Evolutionary conservation across 2,113 vertebrate species (phyloP), one percentile per base, ranked within the genome.

Genomic region (Glaucidium brasilianum): DNA sequence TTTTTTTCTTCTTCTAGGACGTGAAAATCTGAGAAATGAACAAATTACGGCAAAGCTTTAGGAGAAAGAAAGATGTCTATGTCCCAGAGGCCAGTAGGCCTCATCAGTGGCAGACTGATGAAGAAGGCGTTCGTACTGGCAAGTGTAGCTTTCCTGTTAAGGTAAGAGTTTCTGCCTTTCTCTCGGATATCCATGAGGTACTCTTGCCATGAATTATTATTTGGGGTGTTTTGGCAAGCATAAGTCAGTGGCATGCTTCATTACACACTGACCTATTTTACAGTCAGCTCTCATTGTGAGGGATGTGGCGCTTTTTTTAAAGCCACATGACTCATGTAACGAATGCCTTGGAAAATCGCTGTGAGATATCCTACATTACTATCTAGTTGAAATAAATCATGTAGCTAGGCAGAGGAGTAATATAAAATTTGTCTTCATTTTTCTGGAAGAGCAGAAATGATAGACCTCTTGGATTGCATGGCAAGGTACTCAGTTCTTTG

Each of bases 101-200:
- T 62, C 99, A 99, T 97, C 99, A 99, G 95, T 99, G 99, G 99
- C 99, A 99, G 97, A 99, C 99, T 3, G 99, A 99, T 72, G 99
- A 99, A 98, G 99, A 99, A 98, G 99, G 99, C 0, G 99, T 99
- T 91, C 99, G 99, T 92, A 99, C 98, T 75, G 99, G 99, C 87
- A 99, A 99, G 94, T 99, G 99, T 97, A 99, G 99, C 98, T 99
- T 99, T 81, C 98, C 98, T 56, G 99, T 99, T 97, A 99, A 99
- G 99, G 99, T 99, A 98, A 99, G 95, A 96, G 79, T 49, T 75
- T 53, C 68, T 89, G 71, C 39, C 50, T 75, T 90, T 79, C 74
- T 89, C 88, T 71, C 2, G 12, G 69, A 15, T 76, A 58, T 68
- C 78, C 23, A 5, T 32, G 73, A 79, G n/a, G n/a, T 72, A 21